phyloP scores from a whole-genome alignment of 2,888 invertebrate genomes.

The Drosophila recens region DNA sequence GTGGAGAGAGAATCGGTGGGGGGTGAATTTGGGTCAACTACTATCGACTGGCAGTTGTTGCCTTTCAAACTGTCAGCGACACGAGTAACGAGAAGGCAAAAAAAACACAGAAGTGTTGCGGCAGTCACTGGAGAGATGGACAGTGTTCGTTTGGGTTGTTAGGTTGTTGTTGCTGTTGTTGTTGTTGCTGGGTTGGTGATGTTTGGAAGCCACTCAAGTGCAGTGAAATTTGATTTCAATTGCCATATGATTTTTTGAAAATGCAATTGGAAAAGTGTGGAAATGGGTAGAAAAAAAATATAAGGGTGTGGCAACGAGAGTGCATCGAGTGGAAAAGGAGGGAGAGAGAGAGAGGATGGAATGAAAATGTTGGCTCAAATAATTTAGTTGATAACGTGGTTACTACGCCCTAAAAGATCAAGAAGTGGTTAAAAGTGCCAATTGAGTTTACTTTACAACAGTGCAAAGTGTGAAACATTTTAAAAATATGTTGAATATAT shows the following conservation, averaged over 20 bases:
- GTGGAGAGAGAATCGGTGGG: constrained; percentile 4
- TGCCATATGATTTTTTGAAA: constrained; percentile 59
- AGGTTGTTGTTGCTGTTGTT: background rate
- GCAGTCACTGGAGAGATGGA: constrained; percentile 54
- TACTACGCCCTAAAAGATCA: constrained; percentile 5
- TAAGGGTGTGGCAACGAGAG: constrained; percentile 11
- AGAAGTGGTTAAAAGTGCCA: background rate
- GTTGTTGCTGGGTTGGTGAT: constrained; percentile 1
- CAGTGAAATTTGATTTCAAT: constrained; percentile 74
- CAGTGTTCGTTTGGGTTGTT: constrained; percentile 33
- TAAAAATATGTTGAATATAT: too few species aligned
- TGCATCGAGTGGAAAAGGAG: constrained; percentile 1
- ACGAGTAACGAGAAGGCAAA: constrained; percentile 11
- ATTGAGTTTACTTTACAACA: background rate
- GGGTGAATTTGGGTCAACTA: constrained; percentile 73
- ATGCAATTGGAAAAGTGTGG: constrained; percentile 20
- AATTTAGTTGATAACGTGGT: constrained; percentile 48
- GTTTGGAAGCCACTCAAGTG: constrained; percentile 58
- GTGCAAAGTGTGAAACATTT: background rate
- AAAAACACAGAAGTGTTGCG: constrained; percentile 53
- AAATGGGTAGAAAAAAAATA: background rate
- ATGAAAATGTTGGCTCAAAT: constrained; percentile 43
- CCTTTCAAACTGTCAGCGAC: constrained; percentile 64
- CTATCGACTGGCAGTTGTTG: constrained; percentile 72
- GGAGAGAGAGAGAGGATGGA: background rate